Percentiles rank a stretch among this genome's conserved stretches.
phyloP scores from a whole-genome alignment of 2,797 vertebrate species.

The Silurus lanzhouensis region DNA sequence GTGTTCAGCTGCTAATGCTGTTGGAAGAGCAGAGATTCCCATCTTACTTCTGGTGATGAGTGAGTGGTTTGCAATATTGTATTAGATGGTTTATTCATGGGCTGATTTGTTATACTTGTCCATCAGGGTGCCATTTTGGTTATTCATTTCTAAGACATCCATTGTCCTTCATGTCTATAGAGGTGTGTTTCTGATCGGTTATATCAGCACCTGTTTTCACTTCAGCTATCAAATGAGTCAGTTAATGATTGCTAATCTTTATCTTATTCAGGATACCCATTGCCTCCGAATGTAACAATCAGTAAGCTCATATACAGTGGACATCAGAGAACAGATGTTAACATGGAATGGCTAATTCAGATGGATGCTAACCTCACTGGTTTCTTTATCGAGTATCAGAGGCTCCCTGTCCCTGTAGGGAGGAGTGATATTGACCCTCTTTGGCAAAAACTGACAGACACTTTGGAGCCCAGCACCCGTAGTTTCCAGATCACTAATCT shows the following conservation, averaged over 20 bases:
- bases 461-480: slow-evolving; percentile 77
- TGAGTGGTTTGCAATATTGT: slow-evolving; percentile 64
- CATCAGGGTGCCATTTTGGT: neutral
- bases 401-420: slow-evolving; percentile 35
- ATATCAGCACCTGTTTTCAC: neutral
- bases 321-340: slow-evolving; percentile 79
- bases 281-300: slow-evolving; percentile 87
- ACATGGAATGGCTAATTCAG: slow-evolving; percentile 79
- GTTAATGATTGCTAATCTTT: neutral
- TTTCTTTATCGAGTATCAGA: slow-evolving; percentile 81
- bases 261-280: slow-evolving; percentile 77
- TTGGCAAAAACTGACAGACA: slow-evolving; percentile 76
- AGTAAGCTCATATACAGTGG: slow-evolving; percentile 78
- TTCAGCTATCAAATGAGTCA: slow-evolving; percentile 8
- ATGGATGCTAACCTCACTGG: slow-evolving; percentile 77
- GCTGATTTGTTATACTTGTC: neutral
- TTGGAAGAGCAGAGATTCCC: slow-evolving; percentile 79
- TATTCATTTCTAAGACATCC: neutral
- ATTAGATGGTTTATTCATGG: neutral
- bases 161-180: neutral
- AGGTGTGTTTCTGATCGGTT: slow-evolving; percentile 6
- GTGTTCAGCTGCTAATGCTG: slow-evolving; percentile 80
- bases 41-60: slow-evolving; percentile 81
- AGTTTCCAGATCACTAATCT: slow-evolving; percentile 74
- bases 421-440: slow-evolving; percentile 19